Conservation (phyloP, 2,797 vertebrate genomes). For the Lacerta viridis region DNA sequence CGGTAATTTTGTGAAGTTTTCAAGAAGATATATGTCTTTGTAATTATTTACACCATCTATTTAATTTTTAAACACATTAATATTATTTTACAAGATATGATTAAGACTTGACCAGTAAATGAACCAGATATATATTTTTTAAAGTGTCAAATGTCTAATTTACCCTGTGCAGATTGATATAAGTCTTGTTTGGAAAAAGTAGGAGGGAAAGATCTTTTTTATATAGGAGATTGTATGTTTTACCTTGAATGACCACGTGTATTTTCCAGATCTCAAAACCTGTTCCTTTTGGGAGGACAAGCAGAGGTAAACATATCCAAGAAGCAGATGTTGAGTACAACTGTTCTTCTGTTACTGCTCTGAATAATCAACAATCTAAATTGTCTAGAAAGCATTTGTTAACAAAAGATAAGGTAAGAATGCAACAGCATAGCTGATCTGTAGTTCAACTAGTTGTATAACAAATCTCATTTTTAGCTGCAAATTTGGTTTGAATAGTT, state of each 20-base stretch:
- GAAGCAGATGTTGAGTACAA: conserved; percentile 81
- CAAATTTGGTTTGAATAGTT: neutral
- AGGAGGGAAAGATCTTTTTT: too few relatives aligned
- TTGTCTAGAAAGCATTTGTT: conserved; percentile 82
- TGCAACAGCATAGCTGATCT: neutral
- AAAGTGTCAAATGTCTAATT: neutral
- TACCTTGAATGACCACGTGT: conserved; percentile 51
- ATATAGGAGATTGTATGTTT: neutral
- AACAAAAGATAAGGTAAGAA: conserved; percentile 81
- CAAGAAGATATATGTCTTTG: neutral
- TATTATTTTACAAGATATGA: neutral
- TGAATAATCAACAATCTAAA: conserved; percentile 79
- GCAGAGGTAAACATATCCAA: conserved; percentile 80
- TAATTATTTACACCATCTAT: neutral
- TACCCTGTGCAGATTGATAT: neutral
- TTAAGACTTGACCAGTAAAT: neutral
- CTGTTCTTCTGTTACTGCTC: conserved; percentile 73
- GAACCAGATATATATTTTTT: neutral
- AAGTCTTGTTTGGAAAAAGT: neutral
- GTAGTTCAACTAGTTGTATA: neutral
- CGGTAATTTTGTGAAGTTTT: neutral
- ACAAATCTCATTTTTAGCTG: neutral
- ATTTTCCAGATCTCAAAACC: conserved; percentile 91
- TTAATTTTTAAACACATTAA: neutral
- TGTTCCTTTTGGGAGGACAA: conserved; percentile 85